Base-by-base conservation (phyloP, 2,113 vertebrate species). In the Okapia johnstoni region DNA sequence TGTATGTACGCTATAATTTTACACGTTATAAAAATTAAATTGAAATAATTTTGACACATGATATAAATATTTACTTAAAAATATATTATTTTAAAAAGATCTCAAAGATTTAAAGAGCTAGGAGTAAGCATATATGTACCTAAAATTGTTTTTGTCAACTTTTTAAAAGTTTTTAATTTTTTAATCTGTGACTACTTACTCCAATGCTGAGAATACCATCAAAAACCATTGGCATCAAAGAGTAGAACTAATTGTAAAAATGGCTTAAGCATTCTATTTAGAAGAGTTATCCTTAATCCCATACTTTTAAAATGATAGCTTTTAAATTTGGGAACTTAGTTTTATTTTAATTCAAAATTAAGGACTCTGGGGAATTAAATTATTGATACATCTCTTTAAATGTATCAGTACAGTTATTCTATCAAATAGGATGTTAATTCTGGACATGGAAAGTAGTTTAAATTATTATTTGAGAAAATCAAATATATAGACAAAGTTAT, bases 401-500 rank as follows among this genome's bases (percentile, higher is more conserved):
- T 58, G 11, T 43, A 30, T 80, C 61, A 21, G 17, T 77, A 33
- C 4, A 28, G 77, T 40, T 43, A 11, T 33, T 58, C 25, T 36
- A 57, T 84, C 33, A 79, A 95, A 88, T 91, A 70, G 61, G 92
- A 60, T 17, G 52, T 96, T 61, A 92, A 85, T 85, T 25, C 2
- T 63, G 5, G 3, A 58, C 17, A 28, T 40, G 25, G 43, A 88
- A 80, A 30, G 52, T 19, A 70, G 17, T 73, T 50, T 96, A 86
- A 70, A 76, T 80, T 40, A 73, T 94, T 90, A 28, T 50, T 48
- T 83, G 88, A 86, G 21, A 73, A 79, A 95, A 91, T 25, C 79
- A 33, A 90, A 46, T 54, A 46, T 26, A 55, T 66, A 54, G 66
- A 93, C 76, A 93, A 95, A 94, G 15, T 50, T 85, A 97, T 91